These are phyloP conservation scores for Tretioscincus oriximinensis DNA, from an alignment of 2,113 vertebrate genomes.

Conservation along the genomic window DNA sequence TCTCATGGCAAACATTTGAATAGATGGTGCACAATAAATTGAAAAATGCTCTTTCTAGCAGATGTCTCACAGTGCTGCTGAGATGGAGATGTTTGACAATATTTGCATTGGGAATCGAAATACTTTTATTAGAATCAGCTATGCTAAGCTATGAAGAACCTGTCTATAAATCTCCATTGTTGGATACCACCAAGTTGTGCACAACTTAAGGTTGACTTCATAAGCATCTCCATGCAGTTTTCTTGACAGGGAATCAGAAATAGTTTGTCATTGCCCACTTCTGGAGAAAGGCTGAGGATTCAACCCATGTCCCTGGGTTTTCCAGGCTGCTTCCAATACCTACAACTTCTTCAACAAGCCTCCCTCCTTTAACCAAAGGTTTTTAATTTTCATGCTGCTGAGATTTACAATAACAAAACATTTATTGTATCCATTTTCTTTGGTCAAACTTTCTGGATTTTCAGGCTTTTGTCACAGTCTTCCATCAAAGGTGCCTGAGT, in stretches of 20 bases:
- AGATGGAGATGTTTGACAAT: neutral
- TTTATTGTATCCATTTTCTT: neutral
- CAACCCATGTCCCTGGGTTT: no score
- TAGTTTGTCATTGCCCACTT: no score
- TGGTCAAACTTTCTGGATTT: neutral
- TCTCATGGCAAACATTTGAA: conserved; percentile 46
- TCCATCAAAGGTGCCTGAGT: no score
- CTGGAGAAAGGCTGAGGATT: no score
- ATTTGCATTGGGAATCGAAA: neutral
- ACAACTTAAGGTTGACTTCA: no score
- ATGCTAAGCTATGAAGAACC: neutral
- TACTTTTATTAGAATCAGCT: neutral
- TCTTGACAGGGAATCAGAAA: no score
- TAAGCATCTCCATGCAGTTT: no score
- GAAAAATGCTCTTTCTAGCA: conserved; percentile 23
- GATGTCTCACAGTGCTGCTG: neutral
- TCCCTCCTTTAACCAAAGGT: neutral
- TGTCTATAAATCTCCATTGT: neutral
- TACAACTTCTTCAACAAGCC: neutral
- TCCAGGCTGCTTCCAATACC: no score
- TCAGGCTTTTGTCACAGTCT: no score
- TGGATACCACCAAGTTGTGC: no score
- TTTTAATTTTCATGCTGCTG: neutral
- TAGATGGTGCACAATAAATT: conserved; percentile 45
- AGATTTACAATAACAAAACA: neutral